Evolutionary conservation across 1,140 invertebrate genomes (phyloP).

Genomic region (Bursaphelenchus mucronatus): DNA sequence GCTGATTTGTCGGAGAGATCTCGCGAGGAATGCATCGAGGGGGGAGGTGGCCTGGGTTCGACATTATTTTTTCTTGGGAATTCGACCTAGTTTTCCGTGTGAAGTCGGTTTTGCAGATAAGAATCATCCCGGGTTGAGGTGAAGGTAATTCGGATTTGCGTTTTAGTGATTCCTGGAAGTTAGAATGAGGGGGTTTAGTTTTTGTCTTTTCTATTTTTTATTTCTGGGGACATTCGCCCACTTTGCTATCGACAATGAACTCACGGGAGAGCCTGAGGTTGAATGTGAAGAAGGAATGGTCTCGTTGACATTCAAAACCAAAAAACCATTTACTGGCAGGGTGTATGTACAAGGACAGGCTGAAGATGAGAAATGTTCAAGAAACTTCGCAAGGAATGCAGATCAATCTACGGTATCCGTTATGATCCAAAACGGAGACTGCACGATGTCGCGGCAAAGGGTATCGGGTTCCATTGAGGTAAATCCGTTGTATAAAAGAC

Average conservation of each 20-base stretch:
- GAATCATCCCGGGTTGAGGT: too few relatives aligned
- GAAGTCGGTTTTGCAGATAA: too few relatives aligned
- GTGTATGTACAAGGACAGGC: slow-evolving; percentile 47
- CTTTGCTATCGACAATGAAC: slow-evolving; percentile 48
- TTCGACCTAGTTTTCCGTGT: too few relatives aligned
- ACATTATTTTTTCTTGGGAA: too few relatives aligned
- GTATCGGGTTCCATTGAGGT: slow-evolving; percentile 53
- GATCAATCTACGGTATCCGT: slow-evolving; percentile 56
- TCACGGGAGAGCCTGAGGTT: slow-evolving; percentile 47
- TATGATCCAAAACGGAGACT: slow-evolving; percentile 58
- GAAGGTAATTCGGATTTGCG: not conserved
- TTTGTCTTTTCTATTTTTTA: too few relatives aligned
- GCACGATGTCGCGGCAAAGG: slow-evolving; percentile 56
- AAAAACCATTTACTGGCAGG: slow-evolving; percentile 56
- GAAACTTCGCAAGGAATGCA: slow-evolving; percentile 52
- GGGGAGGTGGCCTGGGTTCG: not conserved
- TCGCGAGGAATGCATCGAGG: not conserved
- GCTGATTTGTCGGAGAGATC: slow-evolving; percentile 12
- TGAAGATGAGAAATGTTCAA: slow-evolving; percentile 29
- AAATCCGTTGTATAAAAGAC: slow-evolving; percentile 2
- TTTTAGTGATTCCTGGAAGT: not conserved
- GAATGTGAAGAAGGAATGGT: slow-evolving; percentile 50
- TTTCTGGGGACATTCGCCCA: too few relatives aligned
- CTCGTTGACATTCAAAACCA: slow-evolving; percentile 55
- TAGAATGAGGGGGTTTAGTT: too few relatives aligned